Conservation (phyloP, 2,113 vertebrate genomes). For the Athene cunicularia region DNA sequence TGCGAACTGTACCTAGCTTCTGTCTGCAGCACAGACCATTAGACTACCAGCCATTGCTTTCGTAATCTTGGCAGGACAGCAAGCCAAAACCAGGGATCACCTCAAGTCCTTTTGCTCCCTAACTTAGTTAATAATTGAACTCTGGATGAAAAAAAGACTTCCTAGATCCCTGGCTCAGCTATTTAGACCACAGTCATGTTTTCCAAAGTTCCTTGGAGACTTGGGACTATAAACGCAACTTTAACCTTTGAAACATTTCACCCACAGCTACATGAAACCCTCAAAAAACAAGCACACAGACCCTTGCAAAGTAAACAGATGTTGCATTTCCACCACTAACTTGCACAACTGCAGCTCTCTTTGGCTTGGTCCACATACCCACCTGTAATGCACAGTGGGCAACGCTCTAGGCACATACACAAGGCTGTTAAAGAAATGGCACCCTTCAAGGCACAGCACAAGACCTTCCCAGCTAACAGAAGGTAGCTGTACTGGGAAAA, state of each 20-base stretch:
- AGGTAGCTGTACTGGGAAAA: background rate
- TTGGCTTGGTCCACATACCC: rapidly evolving
- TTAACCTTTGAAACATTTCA: background rate
- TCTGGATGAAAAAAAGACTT: background rate
- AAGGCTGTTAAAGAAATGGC: background rate
- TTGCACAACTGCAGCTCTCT: background rate
- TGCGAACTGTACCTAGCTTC: rapidly evolving
- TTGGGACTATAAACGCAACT: background rate
- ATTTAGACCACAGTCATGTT: background rate
- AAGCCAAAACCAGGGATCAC: background rate
- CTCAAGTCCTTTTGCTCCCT: background rate
- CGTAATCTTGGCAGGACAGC: background rate
- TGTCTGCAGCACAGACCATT: background rate
- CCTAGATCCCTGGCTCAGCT: background rate
- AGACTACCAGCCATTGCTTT: background rate
- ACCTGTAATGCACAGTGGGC: rapidly evolving
- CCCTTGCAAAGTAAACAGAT: background rate
- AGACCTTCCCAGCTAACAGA: no score
- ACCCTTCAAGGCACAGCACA: background rate
- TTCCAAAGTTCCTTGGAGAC: background rate
- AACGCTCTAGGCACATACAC: background rate
- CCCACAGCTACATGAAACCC: background rate
- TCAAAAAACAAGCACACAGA: background rate
- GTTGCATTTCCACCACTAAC: background rate
- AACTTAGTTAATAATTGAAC: background rate